These are phyloP conservation scores for Conops quadrifasciatus DNA, from an alignment of 2,888 invertebrate genomes.

Conservation along the genomic window DNA sequence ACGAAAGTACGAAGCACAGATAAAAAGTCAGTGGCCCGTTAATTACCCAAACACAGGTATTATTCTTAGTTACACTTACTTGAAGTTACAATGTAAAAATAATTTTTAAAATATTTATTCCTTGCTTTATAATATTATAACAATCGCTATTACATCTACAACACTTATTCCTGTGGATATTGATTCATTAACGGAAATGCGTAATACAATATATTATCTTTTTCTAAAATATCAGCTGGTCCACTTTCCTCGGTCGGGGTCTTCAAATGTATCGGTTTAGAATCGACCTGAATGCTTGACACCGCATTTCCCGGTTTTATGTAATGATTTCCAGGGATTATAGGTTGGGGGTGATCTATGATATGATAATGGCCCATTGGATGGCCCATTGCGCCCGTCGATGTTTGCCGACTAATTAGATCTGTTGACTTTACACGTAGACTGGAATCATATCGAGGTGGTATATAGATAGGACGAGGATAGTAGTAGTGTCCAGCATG, in stretches of 20 bases:
- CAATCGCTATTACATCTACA: background rate
- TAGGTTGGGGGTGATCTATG: slow-evolving; percentile 52
- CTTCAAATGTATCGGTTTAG: slow-evolving; percentile 46
- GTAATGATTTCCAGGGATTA: slow-evolving; percentile 53
- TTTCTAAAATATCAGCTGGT: background rate
- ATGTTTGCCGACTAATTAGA: background rate
- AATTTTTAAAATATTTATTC: background rate
- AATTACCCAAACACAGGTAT: no score
- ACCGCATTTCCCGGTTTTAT: slow-evolving; percentile 58
- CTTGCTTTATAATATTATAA: background rate
- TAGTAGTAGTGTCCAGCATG: slow-evolving; percentile 38
- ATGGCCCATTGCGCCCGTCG: slow-evolving; percentile 28
- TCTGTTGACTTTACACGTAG: no score
- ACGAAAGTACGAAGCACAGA: no score
- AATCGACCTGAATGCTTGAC: slow-evolving; percentile 46
- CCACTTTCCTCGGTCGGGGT: slow-evolving; percentile 36
- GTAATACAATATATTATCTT: slow-evolving; percentile 44
- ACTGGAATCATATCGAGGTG: slow-evolving; percentile 1
- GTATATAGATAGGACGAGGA: slow-evolving; percentile 31
- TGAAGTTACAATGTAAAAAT: slow-evolving; percentile 9
- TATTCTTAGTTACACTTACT: no score
- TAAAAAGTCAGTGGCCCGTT: no score
- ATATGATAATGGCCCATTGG: slow-evolving; percentile 48
- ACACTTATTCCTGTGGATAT: background rate
- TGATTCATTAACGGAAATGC: slow-evolving; percentile 40